These are phyloP conservation scores for Amphimedon queenslandica DNA, from an alignment of 37 sponge, comb jelly and placozoan species.

Conservation along the genomic window DNA sequence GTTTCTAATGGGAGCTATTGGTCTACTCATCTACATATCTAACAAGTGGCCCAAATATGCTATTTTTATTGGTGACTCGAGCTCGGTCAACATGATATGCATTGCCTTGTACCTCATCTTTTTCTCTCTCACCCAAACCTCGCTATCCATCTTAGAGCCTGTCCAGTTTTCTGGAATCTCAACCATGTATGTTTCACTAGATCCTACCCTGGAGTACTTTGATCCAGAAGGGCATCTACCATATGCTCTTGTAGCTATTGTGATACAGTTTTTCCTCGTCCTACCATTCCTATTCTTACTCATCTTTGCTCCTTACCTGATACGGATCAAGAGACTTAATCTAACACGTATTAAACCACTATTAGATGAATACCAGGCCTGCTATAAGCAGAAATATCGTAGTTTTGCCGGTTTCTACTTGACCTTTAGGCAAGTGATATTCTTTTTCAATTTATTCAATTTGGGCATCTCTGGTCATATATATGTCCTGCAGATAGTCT, in stretches of 20 bases:
- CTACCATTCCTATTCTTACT: conserved; percentile 9
- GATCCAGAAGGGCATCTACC: conserved; percentile 15
- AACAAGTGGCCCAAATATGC: neutral
- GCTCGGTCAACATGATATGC: conserved; percentile 20
- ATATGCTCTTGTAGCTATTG: conserved; percentile 37
- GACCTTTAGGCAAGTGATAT: conserved; percentile 23
- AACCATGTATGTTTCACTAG: neutral
- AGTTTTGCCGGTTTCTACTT: conserved; percentile 53
- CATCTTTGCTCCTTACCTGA: conserved; percentile 33
- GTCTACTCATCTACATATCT: neutral
- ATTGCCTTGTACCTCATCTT: conserved; percentile 15
- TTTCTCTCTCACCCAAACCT: conserved; percentile 3
- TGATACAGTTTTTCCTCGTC: conserved; percentile 14
- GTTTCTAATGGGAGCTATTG: conserved; percentile 1
- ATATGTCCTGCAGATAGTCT: conserved; percentile 11
- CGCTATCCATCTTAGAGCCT: conserved; percentile 5
- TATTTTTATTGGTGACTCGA: neutral
- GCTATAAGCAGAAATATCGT: conserved; percentile 34
- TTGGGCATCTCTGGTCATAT: neutral
- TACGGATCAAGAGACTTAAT: neutral
- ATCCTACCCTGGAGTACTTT: conserved; percentile 13
- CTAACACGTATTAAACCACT: conserved; percentile 26
- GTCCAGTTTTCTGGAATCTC: neutral
- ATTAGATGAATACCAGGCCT: conserved; percentile 50
- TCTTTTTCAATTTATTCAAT: conserved; percentile 3